These are phyloP conservation scores for Ibycter americanus DNA, from an alignment of 2,797 vertebrate genomes.

Conservation along the genomic window DNA sequence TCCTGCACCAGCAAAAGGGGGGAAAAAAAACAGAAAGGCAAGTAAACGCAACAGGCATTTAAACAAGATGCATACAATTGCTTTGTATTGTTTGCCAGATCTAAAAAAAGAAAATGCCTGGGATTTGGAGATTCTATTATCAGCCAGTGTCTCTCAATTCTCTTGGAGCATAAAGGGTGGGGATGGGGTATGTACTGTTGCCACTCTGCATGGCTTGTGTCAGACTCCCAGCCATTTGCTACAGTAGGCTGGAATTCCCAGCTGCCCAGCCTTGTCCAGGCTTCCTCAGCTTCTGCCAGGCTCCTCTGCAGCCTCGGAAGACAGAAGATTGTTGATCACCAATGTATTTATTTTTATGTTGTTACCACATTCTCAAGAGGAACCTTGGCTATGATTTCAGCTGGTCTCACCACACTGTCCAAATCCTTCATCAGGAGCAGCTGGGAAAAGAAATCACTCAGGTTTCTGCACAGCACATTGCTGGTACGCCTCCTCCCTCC, in stretches of 20 bases:
- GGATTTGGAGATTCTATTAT: background rate
- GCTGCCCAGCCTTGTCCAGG: slow-evolving; percentile 66
- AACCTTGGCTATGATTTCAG: slow-evolving; percentile 68
- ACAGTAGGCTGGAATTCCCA: slow-evolving; percentile 17
- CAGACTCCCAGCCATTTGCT: background rate
- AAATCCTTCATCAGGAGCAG: slow-evolving; percentile 72
- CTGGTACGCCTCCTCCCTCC: background rate
- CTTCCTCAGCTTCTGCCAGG: slow-evolving; percentile 33
- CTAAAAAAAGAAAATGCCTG: background rate
- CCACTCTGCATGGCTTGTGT: background rate
- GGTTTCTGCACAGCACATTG: slow-evolving; percentile 34
- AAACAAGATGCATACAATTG: background rate
- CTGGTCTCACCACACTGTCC: slow-evolving; percentile 58
- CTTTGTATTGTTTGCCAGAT: background rate
- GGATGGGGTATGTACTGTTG: background rate
- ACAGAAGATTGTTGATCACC: slow-evolving; percentile 44
- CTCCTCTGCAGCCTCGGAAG: slow-evolving; percentile 28
- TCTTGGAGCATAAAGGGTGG: background rate
- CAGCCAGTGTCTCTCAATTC: background rate
- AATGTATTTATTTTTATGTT: slow-evolving; percentile 68
- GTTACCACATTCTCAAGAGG: slow-evolving; percentile 50
- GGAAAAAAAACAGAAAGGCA: background rate
- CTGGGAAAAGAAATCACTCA: slow-evolving; percentile 67
- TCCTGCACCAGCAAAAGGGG: background rate
- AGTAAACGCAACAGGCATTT: background rate